phyloP scores from a whole-genome alignment of 2,113 vertebrate genomes.

The Mohoua ochrocephala region DNA sequence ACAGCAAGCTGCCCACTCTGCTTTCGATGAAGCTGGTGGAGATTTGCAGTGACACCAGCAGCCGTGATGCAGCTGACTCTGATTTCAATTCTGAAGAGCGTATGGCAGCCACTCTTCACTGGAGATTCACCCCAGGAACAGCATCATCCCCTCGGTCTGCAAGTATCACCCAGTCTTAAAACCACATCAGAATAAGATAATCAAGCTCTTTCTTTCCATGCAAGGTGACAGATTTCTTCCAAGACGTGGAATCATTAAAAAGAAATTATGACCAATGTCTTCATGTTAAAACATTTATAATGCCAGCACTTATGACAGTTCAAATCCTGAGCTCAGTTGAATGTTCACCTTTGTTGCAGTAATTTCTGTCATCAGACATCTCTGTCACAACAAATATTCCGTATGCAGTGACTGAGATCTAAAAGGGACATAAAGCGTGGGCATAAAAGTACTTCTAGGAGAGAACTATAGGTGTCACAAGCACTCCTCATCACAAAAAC shows the following conservation, averaged over 20 bases:
- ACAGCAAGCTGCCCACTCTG: background rate
- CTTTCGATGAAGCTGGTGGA: background rate
- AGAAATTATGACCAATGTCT: background rate
- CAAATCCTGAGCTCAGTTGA: background rate
- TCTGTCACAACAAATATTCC: background rate
- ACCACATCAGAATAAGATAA: background rate
- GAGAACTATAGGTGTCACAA: background rate
- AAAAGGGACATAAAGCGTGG: background rate
- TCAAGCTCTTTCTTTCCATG: background rate
- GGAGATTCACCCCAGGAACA: background rate
- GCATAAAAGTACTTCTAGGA: background rate
- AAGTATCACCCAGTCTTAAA: background rate
- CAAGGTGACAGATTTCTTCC: background rate
- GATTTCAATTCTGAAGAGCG: fast-evolving
- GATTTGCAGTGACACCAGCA: background rate
- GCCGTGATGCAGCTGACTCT: fast-evolving
- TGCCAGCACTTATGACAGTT: background rate
- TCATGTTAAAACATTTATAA: background rate
- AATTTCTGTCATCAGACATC: background rate
- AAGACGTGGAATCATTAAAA: background rate
- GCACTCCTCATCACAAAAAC: background rate
- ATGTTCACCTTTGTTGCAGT: background rate
- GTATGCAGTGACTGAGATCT: background rate
- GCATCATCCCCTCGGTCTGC: background rate
- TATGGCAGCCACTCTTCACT: background rate